Conservation (phyloP, 1,140 invertebrate genomes). For the Trachymyrmex septentrionalis region DNA sequence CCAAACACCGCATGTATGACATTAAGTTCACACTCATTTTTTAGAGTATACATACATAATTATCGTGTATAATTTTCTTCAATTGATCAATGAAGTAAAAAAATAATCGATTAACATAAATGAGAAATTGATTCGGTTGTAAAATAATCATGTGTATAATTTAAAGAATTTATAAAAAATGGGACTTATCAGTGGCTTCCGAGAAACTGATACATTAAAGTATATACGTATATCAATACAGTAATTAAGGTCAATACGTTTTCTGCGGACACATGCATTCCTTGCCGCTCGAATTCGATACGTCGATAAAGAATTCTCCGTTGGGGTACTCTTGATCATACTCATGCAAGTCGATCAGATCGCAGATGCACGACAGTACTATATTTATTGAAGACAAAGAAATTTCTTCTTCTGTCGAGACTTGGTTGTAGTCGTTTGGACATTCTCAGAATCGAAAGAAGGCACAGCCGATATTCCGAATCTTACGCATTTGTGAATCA, state of each 20-base stretch:
- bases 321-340: background rate
- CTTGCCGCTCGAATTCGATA: background rate
- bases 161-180: background rate
- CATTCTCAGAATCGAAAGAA: slow-evolving; percentile 12
- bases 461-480: background rate
- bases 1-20: too few relatives aligned
- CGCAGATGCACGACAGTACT: background rate
- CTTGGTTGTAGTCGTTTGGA: background rate
- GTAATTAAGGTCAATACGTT: slow-evolving; percentile 19
- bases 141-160: background rate
- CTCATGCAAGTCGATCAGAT: background rate
- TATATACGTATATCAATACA: background rate
- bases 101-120: background rate
- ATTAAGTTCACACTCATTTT: too few relatives aligned
- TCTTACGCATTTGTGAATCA: background rate
- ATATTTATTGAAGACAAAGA: background rate
- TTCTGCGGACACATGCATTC: slow-evolving; percentile 25
- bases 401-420: background rate
- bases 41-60: too few relatives aligned
- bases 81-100: background rate
- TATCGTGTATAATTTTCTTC: too few relatives aligned
- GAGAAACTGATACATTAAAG: background rate
- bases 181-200: background rate
- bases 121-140: background rate
- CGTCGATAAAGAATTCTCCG: background rate